These are phyloP conservation scores for Incurvaria masculella DNA, from an alignment of 2,888 invertebrate genomes.

Conservation along the genomic window DNA sequence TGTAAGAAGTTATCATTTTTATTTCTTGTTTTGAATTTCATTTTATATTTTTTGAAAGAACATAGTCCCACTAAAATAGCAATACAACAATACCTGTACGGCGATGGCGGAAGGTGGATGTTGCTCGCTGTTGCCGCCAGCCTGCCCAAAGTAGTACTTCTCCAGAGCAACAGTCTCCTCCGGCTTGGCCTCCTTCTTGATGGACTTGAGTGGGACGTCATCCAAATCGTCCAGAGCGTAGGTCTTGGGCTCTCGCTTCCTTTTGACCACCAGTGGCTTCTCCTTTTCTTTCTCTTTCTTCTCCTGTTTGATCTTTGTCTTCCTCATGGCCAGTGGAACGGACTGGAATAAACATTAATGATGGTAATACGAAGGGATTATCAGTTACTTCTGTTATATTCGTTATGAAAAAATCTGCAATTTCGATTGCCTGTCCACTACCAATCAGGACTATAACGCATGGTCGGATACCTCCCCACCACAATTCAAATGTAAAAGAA, in stretches of 20 bases:
- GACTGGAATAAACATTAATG: background rate
- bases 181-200: slow-evolving; percentile 40
- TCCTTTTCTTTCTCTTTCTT: slow-evolving; percentile 20
- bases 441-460: too few relatives aligned
- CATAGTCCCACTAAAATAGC: too few relatives aligned
- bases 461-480: too few relatives aligned
- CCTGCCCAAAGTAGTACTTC: slow-evolving; percentile 62
- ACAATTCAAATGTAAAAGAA: too few relatives aligned
- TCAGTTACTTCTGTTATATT: too few relatives aligned
- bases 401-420: too few relatives aligned
- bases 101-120: slow-evolving; percentile 29
- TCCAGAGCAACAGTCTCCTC: slow-evolving; percentile 57
- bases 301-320: slow-evolving; percentile 43
- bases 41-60: background rate
- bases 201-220: slow-evolving; percentile 38
- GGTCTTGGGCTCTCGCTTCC: slow-evolving; percentile 28
- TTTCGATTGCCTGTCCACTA: too few relatives aligned
- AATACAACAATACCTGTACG: slow-evolving; percentile 43
- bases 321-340: slow-evolving; percentile 36
- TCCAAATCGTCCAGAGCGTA: slow-evolving; percentile 34
- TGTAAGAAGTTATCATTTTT: too few relatives aligned
- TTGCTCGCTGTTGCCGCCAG: slow-evolving; percentile 26
- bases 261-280: slow-evolving; percentile 24
- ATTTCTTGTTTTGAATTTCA: background rate
- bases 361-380: too few relatives aligned